These are phyloP conservation scores for Aphodius sticticus DNA, from an alignment of 2,888 invertebrate genomes.

Conservation along the genomic window DNA sequence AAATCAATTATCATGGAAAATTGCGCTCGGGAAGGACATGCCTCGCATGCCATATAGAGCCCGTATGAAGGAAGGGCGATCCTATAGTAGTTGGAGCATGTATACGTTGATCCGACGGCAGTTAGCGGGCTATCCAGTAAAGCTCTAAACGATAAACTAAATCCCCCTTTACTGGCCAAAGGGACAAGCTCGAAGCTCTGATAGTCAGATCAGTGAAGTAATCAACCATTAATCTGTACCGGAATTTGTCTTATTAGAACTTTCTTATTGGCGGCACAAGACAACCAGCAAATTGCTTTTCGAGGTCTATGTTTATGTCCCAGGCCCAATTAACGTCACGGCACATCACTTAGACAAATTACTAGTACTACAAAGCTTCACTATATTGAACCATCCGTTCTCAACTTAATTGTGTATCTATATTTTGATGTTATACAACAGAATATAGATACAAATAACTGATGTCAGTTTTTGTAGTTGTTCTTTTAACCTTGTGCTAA, in stretches of 20 bases:
- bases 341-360: not conserved
- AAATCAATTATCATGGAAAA: not conserved
- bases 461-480: no score
- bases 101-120: slow-evolving; percentile 33
- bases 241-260: slow-evolving; percentile 39
- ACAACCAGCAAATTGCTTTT: slow-evolving; percentile 6
- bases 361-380: no score
- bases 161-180: slow-evolving; percentile 45
- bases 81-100: not conserved
- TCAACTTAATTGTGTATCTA: no score
- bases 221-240: slow-evolving; percentile 39
- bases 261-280: slow-evolving; percentile 34
- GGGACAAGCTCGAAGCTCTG: slow-evolving; percentile 36
- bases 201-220: slow-evolving; percentile 39
- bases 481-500: no score
- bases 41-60: not conserved
- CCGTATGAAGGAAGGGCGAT: not conserved
- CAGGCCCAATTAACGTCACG: not conserved
- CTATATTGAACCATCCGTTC: no score
- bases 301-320: not conserved
- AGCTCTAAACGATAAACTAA: slow-evolving; percentile 57
- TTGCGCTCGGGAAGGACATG: not conserved
- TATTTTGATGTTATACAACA: no score
- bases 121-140: slow-evolving; percentile 56
- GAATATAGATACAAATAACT: no score